Evolutionary conservation across 2,113 vertebrate genomes (phyloP).

Genomic region (Microcebus tavaratra): DNA sequence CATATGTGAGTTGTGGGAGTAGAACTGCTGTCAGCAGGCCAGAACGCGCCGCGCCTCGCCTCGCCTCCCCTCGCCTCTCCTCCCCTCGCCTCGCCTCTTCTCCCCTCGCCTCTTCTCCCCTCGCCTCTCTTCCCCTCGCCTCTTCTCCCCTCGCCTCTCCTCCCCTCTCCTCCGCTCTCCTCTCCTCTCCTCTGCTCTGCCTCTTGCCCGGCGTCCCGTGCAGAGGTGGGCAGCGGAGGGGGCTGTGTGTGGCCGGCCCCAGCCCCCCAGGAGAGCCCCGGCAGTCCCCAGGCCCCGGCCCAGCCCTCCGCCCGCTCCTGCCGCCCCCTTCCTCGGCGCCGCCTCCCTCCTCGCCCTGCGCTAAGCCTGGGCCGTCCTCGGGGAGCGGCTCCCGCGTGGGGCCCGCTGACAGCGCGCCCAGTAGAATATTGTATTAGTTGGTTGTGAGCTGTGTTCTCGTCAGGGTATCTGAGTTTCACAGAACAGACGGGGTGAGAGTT

Average conservation of each 20-base stretch:
- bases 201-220: neutral
- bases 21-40: conserved; percentile 73
- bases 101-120: neutral
- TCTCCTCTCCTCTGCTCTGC: too few relatives aligned
- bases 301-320: neutral
- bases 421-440: conserved; percentile 74
- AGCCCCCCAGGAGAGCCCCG: neutral
- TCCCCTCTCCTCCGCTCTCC: neutral
- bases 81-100: conserved; percentile 16
- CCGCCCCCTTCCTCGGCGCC: neutral
- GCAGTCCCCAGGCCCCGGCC: neutral
- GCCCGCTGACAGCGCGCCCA: conserved; percentile 78
- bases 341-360: conserved; percentile 11
- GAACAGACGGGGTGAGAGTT: conserved; percentile 79
- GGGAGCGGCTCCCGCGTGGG: conserved; percentile 77
- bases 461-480: conserved; percentile 80
- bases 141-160: conserved; percentile 36
- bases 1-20: conserved; percentile 76
- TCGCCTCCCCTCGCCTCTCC: conserved; percentile 37
- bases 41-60: conserved; percentile 23
- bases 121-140: neutral
- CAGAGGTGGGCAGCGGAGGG: conserved; percentile 56
- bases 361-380: conserved; percentile 61
- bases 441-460: conserved; percentile 76
- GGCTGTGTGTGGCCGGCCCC: conserved; percentile 8